Base-by-base conservation (phyloP, 2,797 vertebrate species). In the Takifugu rubripes region DNA sequence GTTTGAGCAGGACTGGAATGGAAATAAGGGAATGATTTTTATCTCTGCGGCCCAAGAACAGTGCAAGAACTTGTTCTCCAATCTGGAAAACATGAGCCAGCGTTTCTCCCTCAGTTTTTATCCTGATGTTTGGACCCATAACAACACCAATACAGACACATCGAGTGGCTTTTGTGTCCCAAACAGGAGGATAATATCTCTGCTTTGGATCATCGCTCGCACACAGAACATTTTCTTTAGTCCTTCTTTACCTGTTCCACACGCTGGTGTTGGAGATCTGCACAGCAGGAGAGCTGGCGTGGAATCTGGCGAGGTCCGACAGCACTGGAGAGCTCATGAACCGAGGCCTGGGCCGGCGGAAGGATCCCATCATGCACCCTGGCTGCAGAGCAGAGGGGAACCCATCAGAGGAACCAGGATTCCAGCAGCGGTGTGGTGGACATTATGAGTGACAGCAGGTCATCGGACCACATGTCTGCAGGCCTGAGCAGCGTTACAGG, bases 281-380 rank as follows among this genome's bases (percentile, higher is more conserved):
- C 33, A 94, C 61, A 0, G 92, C 72, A 24, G 95, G 89, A 1
- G 92, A 89, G 59, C 92, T 79, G 29, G 95, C 95, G 11, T 97
- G 93, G 88, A 98, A 97, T 0, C 95, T 90, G 0, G 94, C 93
- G 44, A 98, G 87, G 62, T 98, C 96, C 0, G 94, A 96, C 72
- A 98, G 91, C 25, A 95, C 95, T 0, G 96, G 96, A 4, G 96
- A 98, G 78, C 96, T 98, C 96, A 98, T 96, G 80, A 98, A 97
- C 15, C 96, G 95, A 0, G 95, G 93, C 4, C 96, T 86, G 0
- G 94, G 95, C 29, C 93, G 89, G 31, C 94, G 88, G 81, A 96
- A 94, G 0, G 96, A 97, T 78, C 96, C 95, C 96, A 98, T 98
- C 78, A 36, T 78, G 69, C 62, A 67, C 52, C 21, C n/a, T 45